Base-by-base conservation (phyloP, 2,888 invertebrate genomes). In the Drosophila birchii region DNA sequence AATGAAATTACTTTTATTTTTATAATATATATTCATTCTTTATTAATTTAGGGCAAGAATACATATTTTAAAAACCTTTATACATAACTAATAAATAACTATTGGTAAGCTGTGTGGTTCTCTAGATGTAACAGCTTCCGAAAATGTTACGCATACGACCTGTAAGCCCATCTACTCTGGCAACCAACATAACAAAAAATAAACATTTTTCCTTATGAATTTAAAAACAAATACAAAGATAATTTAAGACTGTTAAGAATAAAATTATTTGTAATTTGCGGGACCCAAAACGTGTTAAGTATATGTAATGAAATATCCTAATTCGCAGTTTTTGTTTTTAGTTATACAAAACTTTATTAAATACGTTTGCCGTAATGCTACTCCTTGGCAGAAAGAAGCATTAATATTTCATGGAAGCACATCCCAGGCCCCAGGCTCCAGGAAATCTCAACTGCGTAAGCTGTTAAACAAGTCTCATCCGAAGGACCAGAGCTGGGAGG, bases 331-430 rank as follows among this genome's bases (percentile, higher is more conserved):
- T 14, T 26, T 29, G 6, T 29, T 20, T 2, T 5, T 16, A 9
- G 20, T 34, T 51, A 0, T 14, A 8, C 34, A 51, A 14, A 51
- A 51, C 20, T 36, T 23, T 36, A 20, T 11, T 34, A 36, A 23
- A 20, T 34, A 47, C 47, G 16, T 9, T 47, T 29, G 16, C 26
- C 9, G 9, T 45, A 5, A 0, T 18, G 12, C 18, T 49, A n/a
- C 26, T 44, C 8, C 16, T 36, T 14, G 14, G 20, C 4, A 49
- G 18, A 43, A 36, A 29, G 16, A 20, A 39, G 55, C 74, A 79
- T 80, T 75, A 75, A 78, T 80, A 79, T 80, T 79, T 75, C 80
- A 79, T 47, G 53, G 64, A 32, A 32, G 41, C 38, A 29, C 38
- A 29, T 9, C 14, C n/a, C 18, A 9, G 32, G 5, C 18, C n/a